Conservation (phyloP, 2,113 vertebrate species). For the Xenopus borealis region DNA sequence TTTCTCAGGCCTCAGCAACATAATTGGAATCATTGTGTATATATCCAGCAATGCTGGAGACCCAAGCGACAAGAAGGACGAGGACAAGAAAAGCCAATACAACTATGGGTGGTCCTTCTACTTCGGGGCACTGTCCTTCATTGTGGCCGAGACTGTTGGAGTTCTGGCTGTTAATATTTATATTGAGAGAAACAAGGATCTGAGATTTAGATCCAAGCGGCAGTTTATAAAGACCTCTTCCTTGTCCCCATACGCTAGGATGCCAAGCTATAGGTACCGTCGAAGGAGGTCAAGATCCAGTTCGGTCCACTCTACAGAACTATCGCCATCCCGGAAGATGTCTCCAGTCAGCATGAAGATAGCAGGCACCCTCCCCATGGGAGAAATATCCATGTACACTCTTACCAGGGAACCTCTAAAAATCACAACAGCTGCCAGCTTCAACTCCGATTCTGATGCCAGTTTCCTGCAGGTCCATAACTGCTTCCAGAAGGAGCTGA, state of each 20-base stretch:
- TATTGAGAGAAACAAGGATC: constrained; percentile 93
- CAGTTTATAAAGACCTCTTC: constrained; percentile 89
- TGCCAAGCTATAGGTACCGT: constrained; percentile 92
- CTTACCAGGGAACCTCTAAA: constrained; percentile 85
- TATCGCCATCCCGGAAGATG: constrained; percentile 82
- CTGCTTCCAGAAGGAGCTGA: constrained; percentile 92
- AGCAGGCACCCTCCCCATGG: constrained; percentile 77
- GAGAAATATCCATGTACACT: constrained; percentile 95
- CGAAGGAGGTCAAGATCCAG: constrained; percentile 84
- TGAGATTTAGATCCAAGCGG: constrained; percentile 81
- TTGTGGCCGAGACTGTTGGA: constrained; percentile 91
- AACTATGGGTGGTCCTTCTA: constrained; percentile 98
- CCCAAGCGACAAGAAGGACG: constrained; percentile 89
- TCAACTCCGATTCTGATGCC: constrained; percentile 86
- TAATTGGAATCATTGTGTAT: constrained; percentile 98
- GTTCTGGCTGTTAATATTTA: constrained; percentile 97
- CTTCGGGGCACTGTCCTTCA: constrained; percentile 97
- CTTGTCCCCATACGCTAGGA: constrained; percentile 91
- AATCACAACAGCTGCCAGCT: constrained; percentile 77
- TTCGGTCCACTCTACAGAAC: constrained; percentile 86
- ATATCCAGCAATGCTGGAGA: constrained; percentile 97
- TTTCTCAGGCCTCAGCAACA: constrained; percentile 89
- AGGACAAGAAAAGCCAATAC: constrained; percentile 94
- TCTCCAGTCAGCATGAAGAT: constrained; percentile 85
- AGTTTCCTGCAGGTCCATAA: constrained; percentile 94